A percentile compares a stretch with the other conserved stretches of the same genome.
phyloP scores from a whole-genome alignment of 2,797 vertebrate species.

The Cuniculus paca region DNA sequence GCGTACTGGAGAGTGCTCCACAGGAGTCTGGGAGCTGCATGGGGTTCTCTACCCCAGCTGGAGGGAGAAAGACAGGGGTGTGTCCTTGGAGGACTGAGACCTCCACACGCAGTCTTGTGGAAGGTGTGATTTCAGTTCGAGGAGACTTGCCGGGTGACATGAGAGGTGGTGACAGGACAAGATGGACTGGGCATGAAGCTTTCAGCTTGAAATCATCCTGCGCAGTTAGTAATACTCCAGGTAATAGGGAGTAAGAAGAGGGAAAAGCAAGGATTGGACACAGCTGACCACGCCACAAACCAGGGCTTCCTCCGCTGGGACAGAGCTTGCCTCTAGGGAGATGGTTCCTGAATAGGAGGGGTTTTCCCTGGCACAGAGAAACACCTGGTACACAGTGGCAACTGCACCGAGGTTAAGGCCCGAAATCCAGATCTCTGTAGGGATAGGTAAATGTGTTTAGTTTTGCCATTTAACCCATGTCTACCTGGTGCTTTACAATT shows the following conservation, averaged over 20 bases:
- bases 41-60: neutral
- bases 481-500: neutral
- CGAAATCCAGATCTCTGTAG: fast-evolving
- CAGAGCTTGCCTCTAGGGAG: fast-evolving
- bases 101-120: fast-evolving
- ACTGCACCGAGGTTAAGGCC: fast-evolving
- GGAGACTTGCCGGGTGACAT: neutral
- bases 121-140: neutral
- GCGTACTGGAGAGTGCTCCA: fast-evolving
- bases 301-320: neutral
- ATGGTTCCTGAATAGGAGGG: neutral
- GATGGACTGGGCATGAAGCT: fast-evolving
- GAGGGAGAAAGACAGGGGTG: no score
- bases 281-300: no score
- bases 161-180: neutral
- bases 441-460: fast-evolving
- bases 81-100: neutral
- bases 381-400: neutral
- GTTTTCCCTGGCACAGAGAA: neutral
- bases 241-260: neutral
- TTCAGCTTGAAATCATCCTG: neutral
- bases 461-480: neutral
- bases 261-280: no score
- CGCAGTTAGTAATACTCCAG: neutral
- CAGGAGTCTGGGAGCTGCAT: fast-evolving